Evolutionary conservation across 1,140 invertebrate genomes (phyloP), one percentile per base, ranked within the genome.

Genomic region (Heliconius melpomene): DNA sequence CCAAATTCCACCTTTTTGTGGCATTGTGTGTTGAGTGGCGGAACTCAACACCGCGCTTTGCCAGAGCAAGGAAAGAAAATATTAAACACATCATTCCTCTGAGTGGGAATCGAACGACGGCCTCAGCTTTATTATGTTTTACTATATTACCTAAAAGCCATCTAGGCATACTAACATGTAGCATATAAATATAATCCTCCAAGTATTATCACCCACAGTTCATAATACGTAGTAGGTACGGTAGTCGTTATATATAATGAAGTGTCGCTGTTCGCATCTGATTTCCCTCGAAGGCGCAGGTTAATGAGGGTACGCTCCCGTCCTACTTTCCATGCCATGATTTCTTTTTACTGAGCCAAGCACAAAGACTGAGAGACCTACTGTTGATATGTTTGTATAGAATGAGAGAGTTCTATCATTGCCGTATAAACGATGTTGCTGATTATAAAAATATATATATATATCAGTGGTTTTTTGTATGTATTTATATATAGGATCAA

Each of bases 221-320:
- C 57, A 26, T 60, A 60, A 3, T 9, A 60, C 23, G n/a, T 60
- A 46, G 16, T 52, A 20, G 7, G 18, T 52, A 52, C 50, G 50
- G 50, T 20, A 16, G 60, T 66, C 18, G 18, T 72, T 72, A 72
- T 72, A 72, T 20, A 72, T n/a, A 72, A 40, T 72, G 71, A 40
- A 38, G 71, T 72, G 71, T 72, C 71, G 36, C 71, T 72, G 71
- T 40, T 72, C 36, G 71, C 71, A 11, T 38, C 18, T 72, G 71
- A 72, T 72, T 38, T 40, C 71, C 32, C 71, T 72, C n/a, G 32
- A 40, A 72, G 71, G 71, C 71, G 71, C 36, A 72, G 71, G 32
- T 20, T 72, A 72, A 72, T 72, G 36, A 38, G 20, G 71, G 71
- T 72, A 16, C 71, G 32, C 71, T 72, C 29, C 18, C 32, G 36